Evolutionary conservation across 2,113 vertebrate species (phyloP).

Genomic region (Corythornis cristatus): DNA sequence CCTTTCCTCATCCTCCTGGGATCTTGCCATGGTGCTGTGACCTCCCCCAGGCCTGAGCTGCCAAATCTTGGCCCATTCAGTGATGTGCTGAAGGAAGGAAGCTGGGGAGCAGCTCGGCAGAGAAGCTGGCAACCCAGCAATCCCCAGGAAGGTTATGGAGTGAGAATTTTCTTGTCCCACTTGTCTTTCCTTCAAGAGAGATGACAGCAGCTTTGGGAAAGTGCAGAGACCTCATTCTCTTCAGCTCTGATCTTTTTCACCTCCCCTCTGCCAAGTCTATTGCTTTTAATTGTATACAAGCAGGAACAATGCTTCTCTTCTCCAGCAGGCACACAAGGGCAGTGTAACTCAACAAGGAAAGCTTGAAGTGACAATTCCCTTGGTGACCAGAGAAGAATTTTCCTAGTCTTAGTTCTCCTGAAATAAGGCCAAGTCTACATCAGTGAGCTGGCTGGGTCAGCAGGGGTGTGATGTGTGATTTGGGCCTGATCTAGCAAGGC

Average conservation of each 20-base stretch:
- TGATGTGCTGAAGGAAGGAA: background rate
- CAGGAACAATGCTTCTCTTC: background rate
- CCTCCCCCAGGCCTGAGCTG: background rate
- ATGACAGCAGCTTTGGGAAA: background rate
- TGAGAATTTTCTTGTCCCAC: background rate
- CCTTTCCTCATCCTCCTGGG: background rate
- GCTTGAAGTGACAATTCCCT: background rate
- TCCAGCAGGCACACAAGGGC: background rate
- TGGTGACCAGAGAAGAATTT: background rate
- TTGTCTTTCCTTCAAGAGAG: background rate
- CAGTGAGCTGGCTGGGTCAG: background rate
- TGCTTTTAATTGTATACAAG: background rate
- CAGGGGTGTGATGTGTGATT: background rate
- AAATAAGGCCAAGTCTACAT: background rate
- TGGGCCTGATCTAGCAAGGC: background rate
- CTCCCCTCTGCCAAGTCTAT: background rate
- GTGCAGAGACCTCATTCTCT: background rate
- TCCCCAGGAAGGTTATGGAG: background rate
- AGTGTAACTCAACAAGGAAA: background rate
- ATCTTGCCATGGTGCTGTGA: background rate
- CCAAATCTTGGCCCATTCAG: background rate
- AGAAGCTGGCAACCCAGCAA: background rate
- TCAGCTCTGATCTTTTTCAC: background rate
- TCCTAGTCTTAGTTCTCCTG: background rate
- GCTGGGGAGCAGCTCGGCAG: background rate